Evolutionary conservation across 2,888 invertebrate genomes (phyloP).

Genomic region (Zygothrica quintamaculata): DNA sequence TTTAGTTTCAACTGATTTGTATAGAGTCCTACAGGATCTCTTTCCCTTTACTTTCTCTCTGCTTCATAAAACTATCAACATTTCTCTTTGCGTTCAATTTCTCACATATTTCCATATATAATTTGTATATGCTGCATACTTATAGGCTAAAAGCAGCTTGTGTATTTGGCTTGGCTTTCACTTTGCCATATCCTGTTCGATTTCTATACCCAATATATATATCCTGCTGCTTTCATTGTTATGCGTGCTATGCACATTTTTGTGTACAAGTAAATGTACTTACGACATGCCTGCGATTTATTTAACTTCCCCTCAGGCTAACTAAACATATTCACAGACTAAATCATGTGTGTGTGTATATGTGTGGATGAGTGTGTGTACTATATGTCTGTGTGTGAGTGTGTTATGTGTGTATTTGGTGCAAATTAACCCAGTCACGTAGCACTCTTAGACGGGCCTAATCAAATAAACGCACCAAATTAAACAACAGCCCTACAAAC

Average conservation of each 20-base stretch:
- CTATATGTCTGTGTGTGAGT: not conserved
- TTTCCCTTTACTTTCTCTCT: no score
- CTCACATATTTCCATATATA: no score
- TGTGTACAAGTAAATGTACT: conserved; percentile 59
- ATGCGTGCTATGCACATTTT: conserved; percentile 70
- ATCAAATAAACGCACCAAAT: conserved; percentile 78
- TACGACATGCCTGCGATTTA: conserved; percentile 72
- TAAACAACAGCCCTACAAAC: conserved; percentile 61
- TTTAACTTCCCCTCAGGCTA: conserved; percentile 60
- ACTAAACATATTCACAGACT: conserved; percentile 18
- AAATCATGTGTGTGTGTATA: not conserved
- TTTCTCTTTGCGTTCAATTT: conserved; percentile 3
- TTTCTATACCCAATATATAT: no score
- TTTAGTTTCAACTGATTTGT: no score
- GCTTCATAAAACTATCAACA: no score
- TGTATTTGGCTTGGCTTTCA: conserved; percentile 33
- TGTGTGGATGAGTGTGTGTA: not conserved
- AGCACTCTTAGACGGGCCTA: conserved; percentile 72
- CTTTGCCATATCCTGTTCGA: not conserved
- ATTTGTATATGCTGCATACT: conserved; percentile 55
- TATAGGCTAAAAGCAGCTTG: conserved; percentile 53
- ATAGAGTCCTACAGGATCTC: no score
- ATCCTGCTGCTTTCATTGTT: conserved; percentile 58
- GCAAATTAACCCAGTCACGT: conserved; percentile 76
- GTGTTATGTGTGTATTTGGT: conserved; percentile 17